Evolutionary conservation across 2,888 invertebrate species (phyloP), one percentile per base, ranked within the genome.

Genomic region (Sesamia inferens): DNA sequence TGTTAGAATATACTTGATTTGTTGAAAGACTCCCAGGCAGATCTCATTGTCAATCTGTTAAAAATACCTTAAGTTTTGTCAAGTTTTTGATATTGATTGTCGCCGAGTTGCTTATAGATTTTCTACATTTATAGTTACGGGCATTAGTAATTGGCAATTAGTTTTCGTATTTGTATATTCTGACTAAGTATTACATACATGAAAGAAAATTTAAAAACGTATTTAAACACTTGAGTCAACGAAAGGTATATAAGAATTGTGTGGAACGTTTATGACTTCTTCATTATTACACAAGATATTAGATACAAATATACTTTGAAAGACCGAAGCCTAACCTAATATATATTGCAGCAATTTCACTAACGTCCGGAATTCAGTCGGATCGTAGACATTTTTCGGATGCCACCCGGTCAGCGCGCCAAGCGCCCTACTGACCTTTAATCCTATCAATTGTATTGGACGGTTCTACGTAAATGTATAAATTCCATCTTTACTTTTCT

Each of bases 381-480:
- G 31, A 83, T 63, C 39, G 59, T 51, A 47, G 65, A 51, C 80
- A 79, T 79, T 68, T 68, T 75, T 79, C 31, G 63, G 68, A 83
- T 83, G 68, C 66, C 71, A 57, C 51, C 69, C 64, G 64, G 71
- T 71, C 61, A 61, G 31, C 66, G 69, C 51, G 65, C 69, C 63
- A 42, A 68, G 39, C 61, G 68, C 31, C 76, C 67, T n/a, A 75
- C 71, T 81, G 78, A 78, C 86, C 81, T 84, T 85, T 76, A 66
- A 68, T 54, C 58, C 59, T 66, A 47, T 62, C 66, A 69, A 59
- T 68, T 72, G 47, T 51, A 66, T 63, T 48, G 39, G 54, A 55
- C 48, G 69, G 69, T 71, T 68, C 65, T 57, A 55, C 22, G 39
- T 44, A 48, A 63, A 67, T 55, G 47, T 55, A 77, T 76, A n/a